Evolutionary conservation across 2,113 vertebrate species (phyloP), one percentile per base, ranked within the genome.

Genomic region (Meles meles): DNA sequence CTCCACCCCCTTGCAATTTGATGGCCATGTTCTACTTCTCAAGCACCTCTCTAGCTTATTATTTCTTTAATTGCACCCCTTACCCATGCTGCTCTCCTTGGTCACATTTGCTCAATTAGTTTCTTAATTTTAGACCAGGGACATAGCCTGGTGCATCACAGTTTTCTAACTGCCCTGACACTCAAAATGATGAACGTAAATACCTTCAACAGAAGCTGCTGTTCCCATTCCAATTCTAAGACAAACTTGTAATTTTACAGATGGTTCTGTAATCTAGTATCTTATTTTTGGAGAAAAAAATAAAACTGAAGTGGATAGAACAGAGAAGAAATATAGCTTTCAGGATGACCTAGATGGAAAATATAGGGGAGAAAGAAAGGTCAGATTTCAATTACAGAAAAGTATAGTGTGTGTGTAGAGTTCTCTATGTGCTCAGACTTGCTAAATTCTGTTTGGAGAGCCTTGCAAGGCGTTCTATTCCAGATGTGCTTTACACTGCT

Each of bases 1-100:
- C 93, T 97, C 89, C 69, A 93, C 91, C 74, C n/a, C 10, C 31
- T 96, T 88, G 76, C 92, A 94, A 97, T 97, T 93, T 29, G 80
- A 93, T 83, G 94, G 97, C 96, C 79, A 87, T 96, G 96, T 97
- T 98, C 97, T 98, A 96, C 95, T 98, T 97, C 97, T 98, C 96
- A 98, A 96, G 96, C 92, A 97, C 97, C 96, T 94, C 96, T 94
- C 81, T 69, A 90, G 92, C 90, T 95, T 93, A 96, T 95, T 94
- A 96, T 96, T 97, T 95, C 96, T 97, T 96, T 98, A 97, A 98
- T 94, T 97, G 90, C 15, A 94, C 90, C 92, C 90, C 42, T 98
- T 96, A 42, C 71, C 71, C 61, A 88, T 13, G 59, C 81, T 97
- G 52, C 67, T 96, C 85, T 94, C 95, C 52, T 95, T 86, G 81